Evolutionary conservation across 2,797 vertebrate species (phyloP), one percentile per base, ranked within the genome.

Genomic region (Rhadinocentrus ornatus): DNA sequence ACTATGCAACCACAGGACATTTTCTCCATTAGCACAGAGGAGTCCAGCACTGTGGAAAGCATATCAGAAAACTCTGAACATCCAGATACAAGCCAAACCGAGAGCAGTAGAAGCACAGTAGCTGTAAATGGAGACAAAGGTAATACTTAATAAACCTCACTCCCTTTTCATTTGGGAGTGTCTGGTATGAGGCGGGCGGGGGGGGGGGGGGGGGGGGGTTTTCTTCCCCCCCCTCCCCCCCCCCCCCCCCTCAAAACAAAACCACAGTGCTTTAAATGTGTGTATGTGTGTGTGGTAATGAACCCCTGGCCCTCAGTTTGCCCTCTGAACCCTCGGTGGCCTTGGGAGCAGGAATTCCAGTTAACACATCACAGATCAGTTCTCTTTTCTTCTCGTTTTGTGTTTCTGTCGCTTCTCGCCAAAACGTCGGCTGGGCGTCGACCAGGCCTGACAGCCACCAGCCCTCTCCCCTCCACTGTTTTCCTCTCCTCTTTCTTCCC

Each of bases 311-410:
- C 91, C 92, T 89, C 83, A 20, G 75, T 89, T 92, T 94, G 94
- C 91, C 93, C 93, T 93, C 84, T 93, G 93, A 91, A 93, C 93
- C 92, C 80, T 75, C 15, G 20, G 80, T 89, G 90, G 84, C 91
- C 95, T 94, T 75, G 71, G 92, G 77, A 92, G 90, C 77, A 95
- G 94, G 96, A 96, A 98, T 97, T 95, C 89, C 88, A 94, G 95
- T 96, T 95, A 96, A 92, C 93, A 95, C 95, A 86, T 92, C 94
- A 88, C 92, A 93, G 91, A 84, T 88, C 82, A 63, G 80, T 86
- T 80, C 59, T 85, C 84, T 86, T 86, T 83, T 84, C 60, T 86
- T 74, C 50, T 65, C 9, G 57, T 82, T 80, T 85, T 86, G 70
- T 86, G 67, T 77, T 57, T 78, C 53, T 80, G 78, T 64, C 35